Evolutionary conservation across 1,140 invertebrate species (phyloP).

Genomic region (Apis florea): DNA sequence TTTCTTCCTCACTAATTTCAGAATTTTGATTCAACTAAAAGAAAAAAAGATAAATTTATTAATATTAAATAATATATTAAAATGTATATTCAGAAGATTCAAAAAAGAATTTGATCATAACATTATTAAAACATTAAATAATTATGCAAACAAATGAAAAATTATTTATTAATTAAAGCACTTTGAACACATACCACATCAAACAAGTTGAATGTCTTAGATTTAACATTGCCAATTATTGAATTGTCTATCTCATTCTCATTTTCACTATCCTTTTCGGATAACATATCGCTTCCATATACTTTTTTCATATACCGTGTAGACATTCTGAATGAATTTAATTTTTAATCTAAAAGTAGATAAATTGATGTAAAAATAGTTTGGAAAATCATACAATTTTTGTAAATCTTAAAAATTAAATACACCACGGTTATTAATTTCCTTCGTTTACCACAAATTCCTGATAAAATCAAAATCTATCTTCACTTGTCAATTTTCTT

Average conservation of each 20-base stretch:
- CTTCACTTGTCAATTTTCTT: background rate
- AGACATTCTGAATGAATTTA: slow-evolving; percentile 49
- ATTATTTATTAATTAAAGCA: background rate
- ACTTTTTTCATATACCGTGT: slow-evolving; percentile 65
- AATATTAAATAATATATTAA: slow-evolving; percentile 71
- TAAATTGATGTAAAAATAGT: background rate
- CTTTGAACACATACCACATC: slow-evolving; percentile 43
- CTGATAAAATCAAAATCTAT: background rate
- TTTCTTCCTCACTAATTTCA: slow-evolving; percentile 31
- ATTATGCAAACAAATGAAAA: background rate
- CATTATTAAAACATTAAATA: background rate
- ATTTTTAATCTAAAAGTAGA: background rate
- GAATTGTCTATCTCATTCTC: slow-evolving; percentile 42
- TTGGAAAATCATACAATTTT: background rate
- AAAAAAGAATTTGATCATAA: background rate
- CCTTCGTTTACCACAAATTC: background rate
- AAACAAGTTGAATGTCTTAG: slow-evolving; percentile 60
- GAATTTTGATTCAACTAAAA: slow-evolving; percentile 55
- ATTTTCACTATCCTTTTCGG: slow-evolving; percentile 30
- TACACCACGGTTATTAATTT: background rate
- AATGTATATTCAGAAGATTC: background rate
- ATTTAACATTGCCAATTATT: slow-evolving; percentile 39
- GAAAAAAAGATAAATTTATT: slow-evolving; percentile 24
- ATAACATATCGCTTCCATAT: slow-evolving; percentile 51
- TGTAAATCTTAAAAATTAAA: background rate